Evolutionary conservation across 2,888 invertebrate genomes (phyloP).

Genomic region (Pteria penguin): DNA sequence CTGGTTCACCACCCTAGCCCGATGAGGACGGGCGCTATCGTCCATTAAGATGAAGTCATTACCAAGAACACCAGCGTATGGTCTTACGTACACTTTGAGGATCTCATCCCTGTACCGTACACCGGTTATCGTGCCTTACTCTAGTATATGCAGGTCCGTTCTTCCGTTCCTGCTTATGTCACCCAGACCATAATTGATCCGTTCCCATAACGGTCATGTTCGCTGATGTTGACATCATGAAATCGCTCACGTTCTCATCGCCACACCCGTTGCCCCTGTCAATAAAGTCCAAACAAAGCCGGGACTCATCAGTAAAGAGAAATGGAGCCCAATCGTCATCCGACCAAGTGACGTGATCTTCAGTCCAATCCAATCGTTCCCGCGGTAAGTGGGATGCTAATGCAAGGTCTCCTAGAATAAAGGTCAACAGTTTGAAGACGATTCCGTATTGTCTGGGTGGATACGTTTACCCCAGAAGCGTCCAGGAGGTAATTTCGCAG

Average conservation of each 20-base stretch:
- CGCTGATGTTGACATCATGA: too few relatives aligned
- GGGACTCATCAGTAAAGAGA: neutral
- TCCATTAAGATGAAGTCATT: conserved; percentile 34
- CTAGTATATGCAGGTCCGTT: conserved; percentile 35
- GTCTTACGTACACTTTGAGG: conserved; percentile 22
- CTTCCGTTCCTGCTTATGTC: conserved; percentile 27
- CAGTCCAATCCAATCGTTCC: neutral
- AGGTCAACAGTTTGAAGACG: conserved; percentile 8
- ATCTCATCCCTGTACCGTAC: conserved; percentile 38
- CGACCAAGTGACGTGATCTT: neutral
- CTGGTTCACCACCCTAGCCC: conserved; percentile 20
- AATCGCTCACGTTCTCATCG: conserved; percentile 29
- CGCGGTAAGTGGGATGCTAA: neutral
- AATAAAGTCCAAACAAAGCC: conserved; percentile 24
- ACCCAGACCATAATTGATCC: conserved; percentile 38
- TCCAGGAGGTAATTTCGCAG: neutral
- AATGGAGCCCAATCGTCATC: too few relatives aligned
- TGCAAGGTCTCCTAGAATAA: neutral
- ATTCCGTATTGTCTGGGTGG: conserved; percentile 9
- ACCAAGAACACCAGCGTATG: conserved; percentile 31
- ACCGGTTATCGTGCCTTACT: conserved; percentile 37
- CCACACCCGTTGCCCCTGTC: conserved; percentile 29
- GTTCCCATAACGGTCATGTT: conserved; percentile 39
- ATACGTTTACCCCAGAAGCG: neutral
- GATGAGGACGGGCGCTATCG: conserved; percentile 34